Conservation (phyloP, 2,888 invertebrate genomes). For the Nectonema munidae region DNA sequence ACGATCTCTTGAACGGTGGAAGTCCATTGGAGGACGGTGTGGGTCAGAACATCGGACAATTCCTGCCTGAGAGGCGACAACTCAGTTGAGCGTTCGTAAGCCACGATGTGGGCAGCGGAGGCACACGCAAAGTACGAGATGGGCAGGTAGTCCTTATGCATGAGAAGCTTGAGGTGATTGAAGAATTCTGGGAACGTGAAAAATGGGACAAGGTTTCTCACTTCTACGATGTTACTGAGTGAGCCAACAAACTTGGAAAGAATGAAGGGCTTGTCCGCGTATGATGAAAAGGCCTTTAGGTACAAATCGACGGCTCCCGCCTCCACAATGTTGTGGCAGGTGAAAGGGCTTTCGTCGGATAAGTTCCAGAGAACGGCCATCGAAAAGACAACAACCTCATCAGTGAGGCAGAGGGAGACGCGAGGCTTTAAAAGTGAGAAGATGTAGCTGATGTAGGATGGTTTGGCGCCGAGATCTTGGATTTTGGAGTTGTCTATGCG, state of each 20-base stretch:
- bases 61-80: too few relatives aligned
- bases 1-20: neutral
- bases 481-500: too few relatives aligned
- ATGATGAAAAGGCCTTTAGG: neutral
- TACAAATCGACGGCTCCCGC: neutral
- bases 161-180: neutral
- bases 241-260: slow-evolving; percentile 7
- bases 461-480: too few relatives aligned
- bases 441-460: too few relatives aligned
- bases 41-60: neutral
- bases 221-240: slow-evolving; percentile 11
- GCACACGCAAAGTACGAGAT: neutral
- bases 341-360: slow-evolving; percentile 2
- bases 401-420: too few relatives aligned
- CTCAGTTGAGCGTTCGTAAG: too few relatives aligned
- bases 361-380: slow-evolving; percentile 8
- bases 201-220: neutral
- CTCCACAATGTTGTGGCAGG: slow-evolving; percentile 6
- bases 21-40: neutral
- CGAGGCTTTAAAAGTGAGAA: too few relatives aligned
- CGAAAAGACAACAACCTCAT: too few relatives aligned
- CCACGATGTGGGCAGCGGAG: neutral
- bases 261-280: neutral
- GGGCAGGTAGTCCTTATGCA: neutral
- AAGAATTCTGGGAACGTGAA: neutral